These are phyloP conservation scores for Semaprochilodus insignis DNA, from an alignment of 2,797 vertebrate genomes.

Conservation along the genomic window DNA sequence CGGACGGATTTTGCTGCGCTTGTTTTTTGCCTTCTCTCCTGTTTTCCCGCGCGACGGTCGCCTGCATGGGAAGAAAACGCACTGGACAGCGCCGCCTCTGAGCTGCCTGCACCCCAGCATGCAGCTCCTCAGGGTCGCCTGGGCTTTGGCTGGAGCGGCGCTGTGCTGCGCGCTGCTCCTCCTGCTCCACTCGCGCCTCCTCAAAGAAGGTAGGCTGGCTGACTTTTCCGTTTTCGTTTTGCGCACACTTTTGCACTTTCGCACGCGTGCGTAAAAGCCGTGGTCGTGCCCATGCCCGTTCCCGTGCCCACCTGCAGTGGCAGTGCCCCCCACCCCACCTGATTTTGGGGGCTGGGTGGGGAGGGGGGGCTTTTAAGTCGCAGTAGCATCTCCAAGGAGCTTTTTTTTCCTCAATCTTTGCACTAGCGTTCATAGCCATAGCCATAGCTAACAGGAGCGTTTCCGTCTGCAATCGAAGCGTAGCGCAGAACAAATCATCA, in stretches of 20 bases:
- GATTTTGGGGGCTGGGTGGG: too few relatives aligned
- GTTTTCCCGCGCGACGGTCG: background rate
- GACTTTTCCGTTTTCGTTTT: background rate
- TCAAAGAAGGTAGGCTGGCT: conserved; percentile 91
- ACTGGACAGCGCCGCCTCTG: conserved; percentile 68
- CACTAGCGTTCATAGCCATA: background rate
- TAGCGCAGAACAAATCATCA: conserved; percentile 1
- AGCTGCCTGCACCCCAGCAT: conserved; percentile 88
- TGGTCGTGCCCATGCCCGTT: background rate
- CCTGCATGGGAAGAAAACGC: conserved; percentile 60
- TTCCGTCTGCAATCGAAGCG: background rate
- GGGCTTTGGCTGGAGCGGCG: conserved; percentile 95
- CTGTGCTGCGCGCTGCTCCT: conserved; percentile 96
- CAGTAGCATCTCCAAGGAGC: background rate
- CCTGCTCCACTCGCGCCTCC: conserved; percentile 93
- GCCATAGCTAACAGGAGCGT: background rate
- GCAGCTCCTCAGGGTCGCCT: conserved; percentile 96
- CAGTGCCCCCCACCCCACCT: background rate
- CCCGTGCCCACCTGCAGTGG: background rate
- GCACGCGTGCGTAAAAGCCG: background rate
- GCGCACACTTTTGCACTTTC: background rate
- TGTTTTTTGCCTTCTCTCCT: background rate
- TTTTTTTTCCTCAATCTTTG: background rate
- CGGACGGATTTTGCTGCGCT: background rate
- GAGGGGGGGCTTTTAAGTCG: background rate